A percentile compares a stretch with the other conserved stretches of the same genome.
These are phyloP conservation scores for Onthophagus sagittarius DNA, from an alignment of 2,888 invertebrate species.

Conservation along the genomic window DNA sequence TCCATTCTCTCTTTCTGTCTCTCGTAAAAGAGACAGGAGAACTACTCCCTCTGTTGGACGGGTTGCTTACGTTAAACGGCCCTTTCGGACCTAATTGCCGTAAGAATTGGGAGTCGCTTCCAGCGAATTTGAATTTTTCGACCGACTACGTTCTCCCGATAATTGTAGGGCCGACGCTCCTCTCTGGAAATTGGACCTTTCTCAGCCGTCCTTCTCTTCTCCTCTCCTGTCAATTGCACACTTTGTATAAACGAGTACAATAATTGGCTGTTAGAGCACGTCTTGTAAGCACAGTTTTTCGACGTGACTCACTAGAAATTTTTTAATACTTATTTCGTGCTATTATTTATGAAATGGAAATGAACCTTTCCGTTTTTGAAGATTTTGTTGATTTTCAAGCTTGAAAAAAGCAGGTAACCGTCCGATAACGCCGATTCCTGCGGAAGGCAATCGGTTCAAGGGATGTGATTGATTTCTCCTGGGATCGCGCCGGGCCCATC, in stretches of 20 bases:
- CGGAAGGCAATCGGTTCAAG: conserved; percentile 29
- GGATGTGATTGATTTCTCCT: conserved; percentile 47
- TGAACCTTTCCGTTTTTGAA: background rate
- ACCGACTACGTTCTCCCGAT: background rate
- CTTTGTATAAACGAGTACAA: background rate
- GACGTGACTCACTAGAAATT: background rate
- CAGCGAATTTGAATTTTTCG: background rate
- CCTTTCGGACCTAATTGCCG: background rate
- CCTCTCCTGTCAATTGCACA: background rate
- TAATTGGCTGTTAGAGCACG: background rate
- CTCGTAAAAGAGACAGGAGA: background rate
- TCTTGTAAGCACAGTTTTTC: background rate
- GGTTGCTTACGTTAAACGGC: background rate
- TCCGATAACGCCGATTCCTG: background rate
- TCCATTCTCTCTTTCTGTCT: background rate
- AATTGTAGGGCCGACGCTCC: background rate
- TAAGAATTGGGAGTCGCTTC: background rate
- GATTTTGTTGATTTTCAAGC: background rate
- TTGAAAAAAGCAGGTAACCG: background rate
- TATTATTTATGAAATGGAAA: too few species aligned
- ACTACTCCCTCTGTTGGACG: background rate
- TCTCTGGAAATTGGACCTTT: background rate
- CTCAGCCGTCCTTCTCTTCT: background rate
- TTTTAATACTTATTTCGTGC: background rate
- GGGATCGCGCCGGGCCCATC: conserved; percentile 39